phyloP scores from a whole-genome alignment of 2,888 invertebrate genomes.

The Halictus quadricinctus region DNA sequence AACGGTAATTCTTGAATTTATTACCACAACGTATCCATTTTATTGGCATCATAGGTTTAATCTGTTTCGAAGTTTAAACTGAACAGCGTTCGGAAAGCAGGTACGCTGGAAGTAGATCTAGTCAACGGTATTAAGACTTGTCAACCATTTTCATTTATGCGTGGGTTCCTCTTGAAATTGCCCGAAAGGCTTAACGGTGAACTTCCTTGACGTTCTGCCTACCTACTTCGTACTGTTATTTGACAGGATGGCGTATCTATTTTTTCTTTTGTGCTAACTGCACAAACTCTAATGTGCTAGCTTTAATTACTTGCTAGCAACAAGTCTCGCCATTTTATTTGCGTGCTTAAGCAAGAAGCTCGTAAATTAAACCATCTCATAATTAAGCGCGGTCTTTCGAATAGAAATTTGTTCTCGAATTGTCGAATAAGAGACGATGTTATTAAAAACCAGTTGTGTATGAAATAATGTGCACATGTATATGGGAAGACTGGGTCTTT shows the following conservation, averaged over 20 bases:
- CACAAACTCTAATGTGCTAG: not conserved
- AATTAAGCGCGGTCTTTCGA: not conserved
- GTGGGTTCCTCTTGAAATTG: slow-evolving; percentile 55
- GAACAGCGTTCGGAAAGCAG: not conserved
- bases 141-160: slow-evolving; percentile 31
- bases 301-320: slow-evolving; percentile 6
- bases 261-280: not conserved
- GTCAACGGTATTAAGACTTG: slow-evolving; percentile 49
- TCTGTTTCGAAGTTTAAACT: not conserved
- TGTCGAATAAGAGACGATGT: not conserved
- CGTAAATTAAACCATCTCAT: not conserved
- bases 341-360: not conserved
- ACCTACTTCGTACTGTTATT: slow-evolving; percentile 45
- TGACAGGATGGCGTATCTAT: slow-evolving; percentile 6
- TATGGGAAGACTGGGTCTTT: not conserved
- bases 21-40: not conserved
- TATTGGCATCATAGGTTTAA: not conserved
- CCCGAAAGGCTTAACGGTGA: slow-evolving; percentile 55
- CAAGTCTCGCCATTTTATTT: not conserved
- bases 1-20: slow-evolving; percentile 3
- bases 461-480: not conserved
- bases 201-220: slow-evolving; percentile 23
- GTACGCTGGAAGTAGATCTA: not conserved
- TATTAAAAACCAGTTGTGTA: not conserved
- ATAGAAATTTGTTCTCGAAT: not conserved